Base-by-base conservation (phyloP, 2,797 vertebrate genomes). In the Dryobates pubescens region DNA sequence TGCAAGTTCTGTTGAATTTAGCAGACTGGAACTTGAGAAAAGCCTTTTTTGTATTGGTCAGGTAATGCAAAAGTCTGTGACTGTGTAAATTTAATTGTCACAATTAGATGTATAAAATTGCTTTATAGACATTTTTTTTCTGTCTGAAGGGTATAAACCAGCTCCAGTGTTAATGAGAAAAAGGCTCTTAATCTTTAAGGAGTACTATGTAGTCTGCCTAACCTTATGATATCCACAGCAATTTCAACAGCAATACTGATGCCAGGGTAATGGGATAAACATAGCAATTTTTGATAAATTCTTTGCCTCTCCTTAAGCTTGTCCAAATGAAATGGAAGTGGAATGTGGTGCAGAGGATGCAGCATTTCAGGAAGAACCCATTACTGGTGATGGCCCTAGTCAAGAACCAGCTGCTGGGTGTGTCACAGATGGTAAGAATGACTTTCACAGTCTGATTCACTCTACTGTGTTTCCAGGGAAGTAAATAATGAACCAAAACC, bases 381-480 rank as follows among this genome's bases (percentile, higher is more conserved):
- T 93, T 90, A 53, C 58, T 84, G 92, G 74, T 87, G 93, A 85
- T 73, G 79, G 82, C 63, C 64, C 6, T 77, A 53, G 34, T 92
- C 91, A 92, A 84, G 96, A 95, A 41, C 43, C 96, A 32, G 20
- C 74, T 51, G 70, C 88, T 95, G 96, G 84, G 51, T 94, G 96
- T 92, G 82, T 94, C 93, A 86, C 96, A 93, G 95, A 97, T 4
- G 97, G 98, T 98, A 97, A 98, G 97, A 61, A 62, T 30, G 22
- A 64, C 19, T 54, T 93, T 58, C 56, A 18, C 27, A n/a, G 22
- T 61, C 49, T 64, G 4, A 74, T 62, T 61, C 57, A 36, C 18
- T 76, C 16, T 56, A 13, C 34, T 88, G 3, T 71, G 12, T 65
- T 87, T 85, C 70, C 34, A 49, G 30, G 45, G 12, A 43, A 88